Evolutionary conservation across 23 tunicate species (phyloP).

Genomic region (Phallusia fumigata): DNA sequence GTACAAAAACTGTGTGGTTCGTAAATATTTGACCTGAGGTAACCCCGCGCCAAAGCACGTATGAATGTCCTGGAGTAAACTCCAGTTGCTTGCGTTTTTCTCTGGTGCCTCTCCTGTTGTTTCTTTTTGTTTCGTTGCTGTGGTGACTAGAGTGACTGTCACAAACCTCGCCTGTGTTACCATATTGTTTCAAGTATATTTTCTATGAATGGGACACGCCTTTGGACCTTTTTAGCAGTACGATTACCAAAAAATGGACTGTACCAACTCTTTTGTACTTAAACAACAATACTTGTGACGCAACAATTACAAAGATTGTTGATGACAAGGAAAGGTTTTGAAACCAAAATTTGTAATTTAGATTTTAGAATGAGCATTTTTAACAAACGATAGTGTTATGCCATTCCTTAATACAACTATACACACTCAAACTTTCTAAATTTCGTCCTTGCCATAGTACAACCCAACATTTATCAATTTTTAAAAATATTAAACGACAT

Average conservation of each 20-base stretch:
- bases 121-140: neutral
- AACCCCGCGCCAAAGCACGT: neutral
- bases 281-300: neutral
- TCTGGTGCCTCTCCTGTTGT: neutral
- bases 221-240: no score
- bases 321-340: neutral
- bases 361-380: neutral
- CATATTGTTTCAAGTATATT: no score
- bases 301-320: neutral
- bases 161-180: no score
- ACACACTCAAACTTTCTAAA: no score
- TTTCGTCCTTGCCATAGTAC: no score
- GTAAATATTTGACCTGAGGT: neutral
- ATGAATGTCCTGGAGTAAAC: constrained; percentile 9
- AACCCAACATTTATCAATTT: no score
- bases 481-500: no score
- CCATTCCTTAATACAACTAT: no score
- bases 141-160: no score
- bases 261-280: neutral
- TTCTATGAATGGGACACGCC: no score
- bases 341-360: neutral
- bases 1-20: neutral
- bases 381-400: neutral
- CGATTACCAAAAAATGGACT: neutral
- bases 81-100: neutral